Evolutionary conservation across 53 echinoderm and acorn worm genomes (phyloP), one percentile per base, ranked within the genome.

Genomic region (Echinometra lucunter): DNA sequence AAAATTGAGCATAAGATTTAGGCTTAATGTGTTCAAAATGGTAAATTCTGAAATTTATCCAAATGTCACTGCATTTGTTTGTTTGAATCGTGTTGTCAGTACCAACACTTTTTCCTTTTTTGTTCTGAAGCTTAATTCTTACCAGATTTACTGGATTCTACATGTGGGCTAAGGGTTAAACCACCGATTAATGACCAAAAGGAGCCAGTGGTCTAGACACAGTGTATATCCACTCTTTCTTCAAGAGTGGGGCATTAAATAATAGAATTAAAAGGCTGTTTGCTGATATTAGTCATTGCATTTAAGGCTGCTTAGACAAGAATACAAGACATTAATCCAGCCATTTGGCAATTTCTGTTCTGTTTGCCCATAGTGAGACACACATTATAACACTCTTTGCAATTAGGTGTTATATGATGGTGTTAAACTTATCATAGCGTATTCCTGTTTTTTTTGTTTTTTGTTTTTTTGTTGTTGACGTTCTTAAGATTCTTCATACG

Each of bases 131-230:
- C 17, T 42, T 40, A 11, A 42, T 40, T 78, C 19, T 83, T 23
- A 47, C 23, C 27, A 6, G 83, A 45, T 17, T 47, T 25, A 83
- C 47, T 12, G 45, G 15, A 78, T 78, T 30, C 18, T 78, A 78
- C 42, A 37, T 12, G 37, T 78, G 3, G 25, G n/a, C 11, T 25
- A 25, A 83, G 45, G 27, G 49, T 49, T 85, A 81, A 81, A 81
- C 81, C 81, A 81, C 38, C 49, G n/a, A 85, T 53, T 49, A 85
- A 85, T 85, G 27, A 85, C n/a, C 85, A 11, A 85, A 85, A 53
- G 85, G 85, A 85, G 85, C 49, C 85, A 0, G 27, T 85, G n/a
- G 85, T 85, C 85, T 85, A 85, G 85, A 53, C 85, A 42, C 78
- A 40, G 4, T 78, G 42, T 78, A 40, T 42, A 16, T 49, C 45